A percentile compares a stretch with the other conserved stretches of the same genome.
Evolutionary conservation across 2,888 invertebrate species (phyloP).

Genomic region (Cheilosia impressa): DNA sequence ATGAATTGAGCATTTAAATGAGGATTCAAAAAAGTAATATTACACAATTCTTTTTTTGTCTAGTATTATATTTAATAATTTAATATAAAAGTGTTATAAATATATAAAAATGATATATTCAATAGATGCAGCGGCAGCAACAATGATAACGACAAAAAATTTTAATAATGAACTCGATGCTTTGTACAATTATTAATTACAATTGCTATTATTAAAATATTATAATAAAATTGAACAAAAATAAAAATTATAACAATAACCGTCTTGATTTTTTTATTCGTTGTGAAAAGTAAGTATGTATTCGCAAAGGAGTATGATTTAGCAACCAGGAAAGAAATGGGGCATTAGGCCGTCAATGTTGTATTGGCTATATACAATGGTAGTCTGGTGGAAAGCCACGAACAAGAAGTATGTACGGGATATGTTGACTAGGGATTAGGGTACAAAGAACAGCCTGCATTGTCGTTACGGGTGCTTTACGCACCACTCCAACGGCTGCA

Average conservation of each 20-base stretch:
- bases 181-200: conserved; percentile 75
- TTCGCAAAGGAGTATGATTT: too few relatives aligned
- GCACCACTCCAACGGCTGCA: too few relatives aligned
- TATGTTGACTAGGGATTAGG: too few relatives aligned
- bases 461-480: too few relatives aligned
- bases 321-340: too few relatives aligned
- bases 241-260: conserved; percentile 36
- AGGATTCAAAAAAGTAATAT: conserved; percentile 45
- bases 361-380: too few relatives aligned
- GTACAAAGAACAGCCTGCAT: too few relatives aligned
- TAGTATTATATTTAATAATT: conserved; percentile 73
- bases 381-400: too few relatives aligned
- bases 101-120: conserved; percentile 59
- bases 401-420: too few relatives aligned
- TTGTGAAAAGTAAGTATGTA: too few relatives aligned
- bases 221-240: conserved; percentile 61
- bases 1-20: conserved; percentile 58
- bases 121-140: conserved; percentile 68
- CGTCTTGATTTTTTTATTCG: neutral
- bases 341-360: too few relatives aligned
- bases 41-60: conserved; percentile 66
- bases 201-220: conserved; percentile 73
- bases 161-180: conserved; percentile 63
- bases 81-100: conserved; percentile 69
- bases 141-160: conserved; percentile 26